phyloP scores from a whole-genome alignment of 2,888 invertebrate genomes.

The Scaptomyza cyrtandrae region DNA sequence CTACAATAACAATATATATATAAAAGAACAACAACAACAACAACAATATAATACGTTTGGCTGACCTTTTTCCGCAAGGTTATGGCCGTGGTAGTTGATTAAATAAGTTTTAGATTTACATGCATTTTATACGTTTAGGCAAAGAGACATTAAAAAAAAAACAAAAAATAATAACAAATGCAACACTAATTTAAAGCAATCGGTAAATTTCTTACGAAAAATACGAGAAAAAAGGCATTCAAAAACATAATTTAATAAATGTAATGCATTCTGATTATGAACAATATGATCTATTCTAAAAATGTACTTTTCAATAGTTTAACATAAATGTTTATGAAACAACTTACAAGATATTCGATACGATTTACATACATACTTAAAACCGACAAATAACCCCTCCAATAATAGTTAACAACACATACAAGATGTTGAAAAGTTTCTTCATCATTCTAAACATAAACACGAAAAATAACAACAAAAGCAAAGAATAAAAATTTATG shows the following conservation, averaged over 20 bases:
- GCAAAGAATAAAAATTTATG: conserved; percentile 10
- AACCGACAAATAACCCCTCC: conserved; percentile 47
- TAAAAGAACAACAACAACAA: conserved; percentile 4
- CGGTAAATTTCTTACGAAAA: neutral
- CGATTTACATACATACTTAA: conserved; percentile 20
- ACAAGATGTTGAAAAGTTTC: conserved; percentile 36
- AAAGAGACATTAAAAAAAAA: conserved; percentile 19
- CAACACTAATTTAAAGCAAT: conserved; percentile 1
- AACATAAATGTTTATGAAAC: conserved; percentile 34
- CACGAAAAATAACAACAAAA: too few relatives aligned
- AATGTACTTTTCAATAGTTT: conserved; percentile 35
- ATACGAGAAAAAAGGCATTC: neutral
- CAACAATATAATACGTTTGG: conserved; percentile 18
- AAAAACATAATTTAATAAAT: conserved; percentile 9
- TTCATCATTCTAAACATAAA: conserved; percentile 15
- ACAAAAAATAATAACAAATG: conserved; percentile 17
- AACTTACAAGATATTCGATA: conserved; percentile 44
- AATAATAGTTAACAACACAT: conserved; percentile 37
- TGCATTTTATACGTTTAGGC: conserved; percentile 72
- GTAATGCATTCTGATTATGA: conserved; percentile 35
- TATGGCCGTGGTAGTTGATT: conserved; percentile 47
- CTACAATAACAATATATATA: neutral
- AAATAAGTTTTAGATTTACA: conserved; percentile 73
- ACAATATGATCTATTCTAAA: conserved; percentile 36
- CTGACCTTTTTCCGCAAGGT: conserved; percentile 6